Evolutionary conservation across 2,113 vertebrate genomes (phyloP), one percentile per base, ranked within the genome.

Genomic region (Pteropus alecto): DNA sequence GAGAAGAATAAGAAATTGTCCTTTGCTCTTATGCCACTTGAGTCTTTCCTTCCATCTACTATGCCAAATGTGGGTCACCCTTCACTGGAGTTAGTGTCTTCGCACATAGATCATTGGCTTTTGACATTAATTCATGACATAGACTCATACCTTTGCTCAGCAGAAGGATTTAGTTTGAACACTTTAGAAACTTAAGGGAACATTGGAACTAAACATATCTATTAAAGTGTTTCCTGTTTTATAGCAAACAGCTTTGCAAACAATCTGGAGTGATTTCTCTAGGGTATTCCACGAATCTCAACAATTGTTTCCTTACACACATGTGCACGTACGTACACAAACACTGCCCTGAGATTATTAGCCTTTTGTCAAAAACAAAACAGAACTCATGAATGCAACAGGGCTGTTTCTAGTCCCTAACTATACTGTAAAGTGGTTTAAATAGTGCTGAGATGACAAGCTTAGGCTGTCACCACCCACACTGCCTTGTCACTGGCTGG

Each of bases 341-440:
- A 51, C 14, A 30, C 6, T 30, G 4, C 38, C 26, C 22, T 94
- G 43, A 85, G 61, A 85, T 28, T 56, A 60, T 46, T 83, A 87
- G 26, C 22, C 19, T 76, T 93, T 73, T 10, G 14, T 51, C 58
- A 77, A 92, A 86, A 83, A 19, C 86, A 94, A 95, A 92, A n/a
- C 56, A 85, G 43, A 71, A 73, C 2, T 38, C 38, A 86, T 33
- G 41, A 96, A 73, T 33, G 1, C n/a, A 89, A 60, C 30, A 56
- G 28, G 24, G 8, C 46, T 81, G 7, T 74, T 38, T 87, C 54
- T 92, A 78, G 33, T 46, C 43, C 21, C 12, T 28, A 81, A 28
- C 10, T 76, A 13, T 51, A 18, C 46, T 70, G 7, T 35, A n/a
- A 60, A 78, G 33, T 65, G 35, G 15, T 21, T 74, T 30, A 81